phyloP scores from a whole-genome alignment of 2,113 vertebrate genomes.

The human region GRCh38 chr18:55560001-55560500 shows the following conservation, averaged over 20 bases:
- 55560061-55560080: conserved; percentile 73
- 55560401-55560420: neutral
- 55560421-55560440: neutral
- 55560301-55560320: neutral
- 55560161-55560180: neutral
- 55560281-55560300: neutral
- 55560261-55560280: neutral
- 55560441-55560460: neutral
- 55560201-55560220: neutral
- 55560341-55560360: neutral
- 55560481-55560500: neutral
- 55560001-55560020: conserved; percentile 75
- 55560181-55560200: conserved; percentile 18
- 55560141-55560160: neutral
- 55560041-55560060: conserved; percentile 45
- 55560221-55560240: neutral
- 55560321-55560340: neutral
- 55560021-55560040: conserved; percentile 70
- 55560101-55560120: conserved; percentile 15
- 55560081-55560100: conserved; percentile 53
- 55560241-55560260: neutral
- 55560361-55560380: neutral
- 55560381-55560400: neutral
- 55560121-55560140: neutral
- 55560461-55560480: neutral